Base-by-base conservation (phyloP, 2,888 invertebrate species). In the Hydrotaea cyrtoneurina region DNA sequence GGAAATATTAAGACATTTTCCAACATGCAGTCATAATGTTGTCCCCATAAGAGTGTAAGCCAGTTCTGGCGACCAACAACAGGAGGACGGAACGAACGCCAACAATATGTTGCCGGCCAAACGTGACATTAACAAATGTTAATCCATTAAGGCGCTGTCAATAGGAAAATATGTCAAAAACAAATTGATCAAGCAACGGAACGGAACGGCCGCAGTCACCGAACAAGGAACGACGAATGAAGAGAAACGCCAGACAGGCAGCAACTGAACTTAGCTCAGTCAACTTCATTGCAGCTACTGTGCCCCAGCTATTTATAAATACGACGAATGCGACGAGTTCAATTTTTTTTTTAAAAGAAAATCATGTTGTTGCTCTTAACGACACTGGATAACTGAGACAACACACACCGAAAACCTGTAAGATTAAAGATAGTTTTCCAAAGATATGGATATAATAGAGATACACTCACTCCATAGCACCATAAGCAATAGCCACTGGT, bases 111-210 rank as follows among this genome's bases (percentile, higher is more conserved):
- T 76, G 57, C 72, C 73, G 84, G 46, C 74, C 71, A 90, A 85
- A 91, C 90, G 87, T 89, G 91, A 90, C 91, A 88, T 88, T 86
- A 89, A 91, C 90, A 90, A 91, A 91, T 91, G 89, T 89, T 90
- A 90, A 91, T 90, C 91, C 91, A 91, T 91, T 91, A 90, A 89
- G 88, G 86, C 88, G 88, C 90, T 91, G 90, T 91, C 90, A 91
- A 91, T 91, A 88, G 89, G 83, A 88, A 90, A 90, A 91, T 91
- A 89, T 89, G 91, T 91, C 91, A 91, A 89, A 89, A 87, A 85
- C 85, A 86, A 87, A 87, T 87, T 86, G 86, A 86, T 86, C 80
- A 80, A 77, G 23, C 21, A 15, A 23, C 69, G 19, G 17, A 43
- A 36, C 64, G 10, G 17, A 64, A 3, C 36, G 7, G 39, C 64